Evolutionary conservation across 2,113 vertebrate genomes (phyloP).

Genomic region (Limanda limanda): DNA sequence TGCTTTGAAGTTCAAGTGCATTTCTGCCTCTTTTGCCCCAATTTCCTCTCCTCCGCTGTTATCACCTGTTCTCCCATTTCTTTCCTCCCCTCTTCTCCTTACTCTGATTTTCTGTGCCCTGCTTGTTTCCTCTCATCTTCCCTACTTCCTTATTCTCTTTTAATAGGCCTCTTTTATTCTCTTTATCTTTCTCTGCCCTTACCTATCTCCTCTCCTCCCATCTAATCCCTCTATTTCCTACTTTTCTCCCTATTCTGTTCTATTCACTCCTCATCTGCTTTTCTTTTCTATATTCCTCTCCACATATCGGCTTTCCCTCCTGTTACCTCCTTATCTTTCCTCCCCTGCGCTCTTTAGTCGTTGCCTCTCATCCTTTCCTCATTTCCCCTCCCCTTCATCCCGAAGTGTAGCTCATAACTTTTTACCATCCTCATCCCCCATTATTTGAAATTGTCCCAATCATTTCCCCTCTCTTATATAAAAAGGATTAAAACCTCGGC

Average conservation of each 20-base stretch:
- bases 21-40: constrained; percentile 20
- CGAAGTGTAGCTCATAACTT: constrained; percentile 14
- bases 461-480: constrained; percentile 28
- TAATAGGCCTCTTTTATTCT: constrained; percentile 2
- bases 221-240: background rate
- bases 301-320: constrained; percentile 9
- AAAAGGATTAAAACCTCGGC: constrained; percentile 48
- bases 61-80: background rate
- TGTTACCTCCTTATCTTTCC: constrained; percentile 28
- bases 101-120: background rate
- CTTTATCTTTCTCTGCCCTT: background rate
- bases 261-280: constrained; percentile 18
- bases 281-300: constrained; percentile 17
- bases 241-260: constrained; percentile 4
- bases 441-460: constrained; percentile 40
- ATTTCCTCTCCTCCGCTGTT: constrained; percentile 13
- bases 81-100: background rate
- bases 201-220: constrained; percentile 1
- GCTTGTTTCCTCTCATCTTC: constrained; percentile 7
- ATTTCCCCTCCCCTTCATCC: constrained; percentile 25
- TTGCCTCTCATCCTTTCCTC: constrained; percentile 31
- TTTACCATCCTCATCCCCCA: constrained; percentile 25
- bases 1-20: constrained; percentile 58
- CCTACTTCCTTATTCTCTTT: constrained; percentile 19
- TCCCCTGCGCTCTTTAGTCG: constrained; percentile 1